phyloP scores from a whole-genome alignment of 2,888 invertebrate species.

The Drosophila pullipes region DNA sequence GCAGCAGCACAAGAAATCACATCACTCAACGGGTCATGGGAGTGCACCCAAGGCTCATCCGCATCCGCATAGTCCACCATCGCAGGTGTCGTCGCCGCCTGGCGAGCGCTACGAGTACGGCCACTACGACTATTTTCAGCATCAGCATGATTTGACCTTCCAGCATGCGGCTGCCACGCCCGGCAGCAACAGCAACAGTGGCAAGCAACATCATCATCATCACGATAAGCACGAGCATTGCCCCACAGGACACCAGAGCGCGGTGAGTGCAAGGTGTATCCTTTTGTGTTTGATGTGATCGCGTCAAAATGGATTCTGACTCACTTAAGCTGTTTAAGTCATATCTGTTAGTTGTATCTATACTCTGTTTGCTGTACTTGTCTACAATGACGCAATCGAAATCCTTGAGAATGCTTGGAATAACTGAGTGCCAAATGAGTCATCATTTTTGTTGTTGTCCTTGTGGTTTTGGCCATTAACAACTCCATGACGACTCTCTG shows the following conservation, averaged over 20 bases:
- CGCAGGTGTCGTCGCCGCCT: constrained; percentile 73
- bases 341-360: neutral
- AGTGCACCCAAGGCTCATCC: constrained; percentile 60
- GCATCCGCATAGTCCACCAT: constrained; percentile 70
- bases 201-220: constrained; percentile 48
- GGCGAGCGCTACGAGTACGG: constrained; percentile 52
- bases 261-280: constrained; percentile 72
- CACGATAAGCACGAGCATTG: constrained; percentile 81
- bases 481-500: constrained; percentile 62
- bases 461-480: constrained; percentile 61
- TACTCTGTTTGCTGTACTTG: constrained; percentile 5
- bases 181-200: constrained; percentile 35
- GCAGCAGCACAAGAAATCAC: constrained; percentile 52
- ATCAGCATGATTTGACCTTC: constrained; percentile 66
- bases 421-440: constrained; percentile 64
- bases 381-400: constrained; percentile 64
- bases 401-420: constrained; percentile 61
- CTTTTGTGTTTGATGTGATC: constrained; percentile 11
- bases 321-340: neutral
- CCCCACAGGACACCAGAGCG: constrained; percentile 82
- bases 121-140: constrained; percentile 74
- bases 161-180: constrained; percentile 51
- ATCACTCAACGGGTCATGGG: constrained; percentile 63
- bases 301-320: neutral
- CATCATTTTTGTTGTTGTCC: constrained; percentile 62